These are phyloP conservation scores for Terrapene triunguis DNA, from an alignment of 2,113 vertebrate species.

Conservation along the genomic window DNA sequence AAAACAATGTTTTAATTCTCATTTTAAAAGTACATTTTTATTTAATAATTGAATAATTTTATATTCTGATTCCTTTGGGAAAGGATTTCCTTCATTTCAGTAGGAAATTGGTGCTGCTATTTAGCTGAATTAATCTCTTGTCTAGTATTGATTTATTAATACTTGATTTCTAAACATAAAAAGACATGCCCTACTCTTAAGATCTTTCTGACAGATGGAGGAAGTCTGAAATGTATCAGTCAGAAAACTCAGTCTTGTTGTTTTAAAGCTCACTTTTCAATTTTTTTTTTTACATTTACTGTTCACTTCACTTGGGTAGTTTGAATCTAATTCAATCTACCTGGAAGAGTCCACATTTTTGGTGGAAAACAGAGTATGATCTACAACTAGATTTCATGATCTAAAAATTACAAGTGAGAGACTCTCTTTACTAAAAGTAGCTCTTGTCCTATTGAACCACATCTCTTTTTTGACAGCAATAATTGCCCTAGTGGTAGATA, in stretches of 20 bases:
- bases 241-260: neutral
- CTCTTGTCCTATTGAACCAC: no score
- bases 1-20: neutral
- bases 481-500: neutral
- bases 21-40: neutral
- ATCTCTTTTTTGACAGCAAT: neutral
- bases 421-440: neutral
- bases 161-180: neutral
- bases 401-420: accelerated
- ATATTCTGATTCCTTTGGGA: neutral
- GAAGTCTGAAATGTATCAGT: neutral
- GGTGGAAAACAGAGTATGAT: neutral
- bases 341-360: neutral
- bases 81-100: neutral
- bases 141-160: neutral
- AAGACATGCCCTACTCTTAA: neutral
- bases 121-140: neutral
- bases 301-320: neutral
- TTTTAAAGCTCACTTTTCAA: neutral
- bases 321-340: neutral
- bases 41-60: neutral
- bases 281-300: neutral
- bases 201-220: neutral
- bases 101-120: neutral
- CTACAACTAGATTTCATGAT: neutral